Conservation (phyloP, 2,888 invertebrate species). For the Andrena flavipes region DNA sequence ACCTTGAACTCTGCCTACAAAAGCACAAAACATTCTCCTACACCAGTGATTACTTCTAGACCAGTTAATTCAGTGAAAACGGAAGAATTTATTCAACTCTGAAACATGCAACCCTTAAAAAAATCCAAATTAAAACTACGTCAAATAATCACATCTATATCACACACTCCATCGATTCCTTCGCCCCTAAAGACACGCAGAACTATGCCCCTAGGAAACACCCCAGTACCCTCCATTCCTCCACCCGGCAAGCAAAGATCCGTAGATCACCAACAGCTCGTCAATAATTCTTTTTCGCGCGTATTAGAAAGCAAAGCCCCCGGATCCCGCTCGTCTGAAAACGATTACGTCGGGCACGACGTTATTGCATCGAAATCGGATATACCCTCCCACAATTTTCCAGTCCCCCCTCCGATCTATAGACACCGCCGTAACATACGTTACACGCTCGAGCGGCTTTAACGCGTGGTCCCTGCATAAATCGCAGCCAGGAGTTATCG, state of each 20-base stretch:
- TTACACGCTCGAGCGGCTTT: slow-evolving; percentile 45
- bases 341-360: background rate
- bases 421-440: slow-evolving; percentile 41
- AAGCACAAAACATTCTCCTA: no score
- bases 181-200: no score
- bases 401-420: background rate
- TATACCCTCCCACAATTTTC: slow-evolving; percentile 19
- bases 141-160: no score
- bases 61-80: no score
- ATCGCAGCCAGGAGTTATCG: slow-evolving; percentile 52
- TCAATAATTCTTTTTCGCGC: background rate
- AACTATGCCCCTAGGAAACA: background rate
- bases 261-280: background rate
- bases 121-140: no score
- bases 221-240: background rate
- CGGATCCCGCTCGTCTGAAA: background rate
- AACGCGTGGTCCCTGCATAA: slow-evolving; percentile 57
- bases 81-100: no score
- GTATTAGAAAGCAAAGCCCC: background rate
- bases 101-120: no score
- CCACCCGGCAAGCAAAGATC: no score
- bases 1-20: no score
- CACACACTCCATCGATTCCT: no score
- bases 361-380: slow-evolving; percentile 38
- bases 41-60: no score